Evolutionary conservation across 2,113 vertebrate species (phyloP).

Genomic region (Tiliqua scincoides): DNA sequence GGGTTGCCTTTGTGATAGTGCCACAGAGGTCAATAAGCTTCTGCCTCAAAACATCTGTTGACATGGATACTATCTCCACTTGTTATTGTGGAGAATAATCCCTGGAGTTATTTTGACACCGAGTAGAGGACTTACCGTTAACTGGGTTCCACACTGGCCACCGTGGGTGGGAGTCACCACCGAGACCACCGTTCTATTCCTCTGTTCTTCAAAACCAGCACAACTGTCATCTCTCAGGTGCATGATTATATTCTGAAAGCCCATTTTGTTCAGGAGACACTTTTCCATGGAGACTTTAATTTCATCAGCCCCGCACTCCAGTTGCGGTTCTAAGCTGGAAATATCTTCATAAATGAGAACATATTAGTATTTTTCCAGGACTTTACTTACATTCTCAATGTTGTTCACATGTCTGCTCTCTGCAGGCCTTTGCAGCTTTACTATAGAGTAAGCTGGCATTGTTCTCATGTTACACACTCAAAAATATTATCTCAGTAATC

Average conservation of each 20-base stretch:
- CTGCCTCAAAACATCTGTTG: neutral
- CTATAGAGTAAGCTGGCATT: neutral
- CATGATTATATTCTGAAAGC: conserved; percentile 46
- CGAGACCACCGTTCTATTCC: conserved; percentile 29
- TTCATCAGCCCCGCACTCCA: conserved; percentile 47
- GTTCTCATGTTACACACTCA: neutral
- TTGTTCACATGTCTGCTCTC: neutral
- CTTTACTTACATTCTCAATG: neutral
- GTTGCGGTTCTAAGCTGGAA: conserved; percentile 32
- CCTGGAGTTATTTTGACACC: neutral
- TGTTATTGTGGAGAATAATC: neutral
- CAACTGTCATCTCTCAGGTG: conserved; percentile 45
- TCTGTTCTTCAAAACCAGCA: conserved; percentile 42
- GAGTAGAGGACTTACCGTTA: conserved; percentile 35
- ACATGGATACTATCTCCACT: neutral
- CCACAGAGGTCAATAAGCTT: neutral
- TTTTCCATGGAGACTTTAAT: conserved; percentile 55
- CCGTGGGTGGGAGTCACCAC: conserved; percentile 45
- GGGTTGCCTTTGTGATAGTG: neutral
- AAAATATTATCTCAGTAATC: neutral
- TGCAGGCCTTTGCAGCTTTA: neutral
- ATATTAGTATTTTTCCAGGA: neutral
- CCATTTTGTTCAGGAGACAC: conserved; percentile 42
- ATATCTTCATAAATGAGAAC: conserved; percentile 16
- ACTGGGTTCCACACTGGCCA: conserved; percentile 33